These are phyloP conservation scores for Venustaconcha ellipsiformis DNA, from an alignment of 1,140 invertebrate genomes.

Conservation along the genomic window DNA sequence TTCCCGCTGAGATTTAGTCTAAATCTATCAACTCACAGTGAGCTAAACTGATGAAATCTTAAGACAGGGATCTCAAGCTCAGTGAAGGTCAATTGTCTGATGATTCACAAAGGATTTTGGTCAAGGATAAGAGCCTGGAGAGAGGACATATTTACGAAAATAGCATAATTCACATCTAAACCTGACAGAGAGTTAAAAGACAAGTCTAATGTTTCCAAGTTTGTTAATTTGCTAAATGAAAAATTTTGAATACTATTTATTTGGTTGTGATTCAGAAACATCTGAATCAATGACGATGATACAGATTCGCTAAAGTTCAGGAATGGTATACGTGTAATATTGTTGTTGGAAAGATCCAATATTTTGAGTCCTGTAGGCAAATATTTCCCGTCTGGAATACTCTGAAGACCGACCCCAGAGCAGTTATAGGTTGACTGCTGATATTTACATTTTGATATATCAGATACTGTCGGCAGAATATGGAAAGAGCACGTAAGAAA, in stretches of 20 bases:
- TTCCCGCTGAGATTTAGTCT: slow-evolving; percentile 30
- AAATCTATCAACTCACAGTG: slow-evolving; percentile 12
- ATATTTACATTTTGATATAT: too few species aligned
- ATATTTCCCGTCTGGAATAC: background rate
- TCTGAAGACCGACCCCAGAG: too few species aligned
- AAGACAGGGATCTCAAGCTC: slow-evolving; percentile 12
- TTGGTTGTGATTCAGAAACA: slow-evolving; percentile 16
- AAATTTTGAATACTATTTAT: slow-evolving; percentile 7
- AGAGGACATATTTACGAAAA: slow-evolving; percentile 15
- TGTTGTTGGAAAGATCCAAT: slow-evolving; percentile 17
- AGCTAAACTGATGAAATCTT: slow-evolving; percentile 14
- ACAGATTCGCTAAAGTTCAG: slow-evolving; percentile 1
- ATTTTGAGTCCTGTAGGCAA: slow-evolving; percentile 4
- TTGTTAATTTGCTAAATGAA: slow-evolving; percentile 17
- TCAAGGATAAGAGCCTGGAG: slow-evolving; percentile 7
- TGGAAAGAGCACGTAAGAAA: too few species aligned
- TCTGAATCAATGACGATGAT: background rate
- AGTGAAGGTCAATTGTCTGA: slow-evolving; percentile 12
- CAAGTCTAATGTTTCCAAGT: slow-evolving; percentile 17
- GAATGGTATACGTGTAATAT: slow-evolving; percentile 15
- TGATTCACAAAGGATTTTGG: slow-evolving; percentile 10
- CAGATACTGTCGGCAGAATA: too few species aligned
- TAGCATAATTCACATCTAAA: slow-evolving; percentile 4
- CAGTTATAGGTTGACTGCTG: too few species aligned
- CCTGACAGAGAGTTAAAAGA: slow-evolving; percentile 21